These are phyloP conservation scores for Lycocerus yunnanus DNA, from an alignment of 2,888 invertebrate species.

Conservation along the genomic window DNA sequence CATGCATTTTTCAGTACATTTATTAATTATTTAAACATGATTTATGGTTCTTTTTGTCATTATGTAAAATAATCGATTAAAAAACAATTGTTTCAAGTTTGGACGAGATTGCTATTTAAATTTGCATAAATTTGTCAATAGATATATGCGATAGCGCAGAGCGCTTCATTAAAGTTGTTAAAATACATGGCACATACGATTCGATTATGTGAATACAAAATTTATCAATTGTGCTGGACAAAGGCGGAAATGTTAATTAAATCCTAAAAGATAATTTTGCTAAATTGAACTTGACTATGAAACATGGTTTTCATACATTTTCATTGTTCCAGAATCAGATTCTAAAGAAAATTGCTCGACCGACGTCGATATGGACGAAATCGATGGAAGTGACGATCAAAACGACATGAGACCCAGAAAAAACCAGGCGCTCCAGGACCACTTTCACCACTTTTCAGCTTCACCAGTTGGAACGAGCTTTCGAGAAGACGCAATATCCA, in stretches of 20 bases:
- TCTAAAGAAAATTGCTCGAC: constrained; percentile 43
- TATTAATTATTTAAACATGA: background rate
- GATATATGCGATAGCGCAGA: constrained; percentile 4
- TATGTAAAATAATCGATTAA: constrained; percentile 6
- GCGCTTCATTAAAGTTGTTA: constrained; percentile 27
- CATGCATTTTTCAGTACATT: background rate
- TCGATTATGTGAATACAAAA: constrained; percentile 47
- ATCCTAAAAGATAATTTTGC: constrained; percentile 32
- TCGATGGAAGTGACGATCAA: constrained; percentile 43
- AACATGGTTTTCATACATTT: background rate
- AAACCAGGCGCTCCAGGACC: constrained; percentile 82
- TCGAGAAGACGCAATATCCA: constrained; percentile 96
- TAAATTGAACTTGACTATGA: constrained; percentile 13
- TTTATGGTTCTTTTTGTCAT: background rate
- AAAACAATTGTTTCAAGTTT: constrained; percentile 37
- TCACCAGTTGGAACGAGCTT: constrained; percentile 91
- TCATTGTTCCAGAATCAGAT: constrained; percentile 40
- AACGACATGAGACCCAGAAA: constrained; percentile 49
- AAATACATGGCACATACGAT: constrained; percentile 30
- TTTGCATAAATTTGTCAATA: constrained; percentile 41
- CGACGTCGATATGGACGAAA: constrained; percentile 49
- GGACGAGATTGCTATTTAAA: constrained; percentile 44
- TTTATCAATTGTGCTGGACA: constrained; percentile 36
- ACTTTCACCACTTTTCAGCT: constrained; percentile 96
- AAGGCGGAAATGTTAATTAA: constrained; percentile 40